A percentile compares a stretch with the other conserved stretches of the same genome.
These are phyloP conservation scores for Dendroctonus valens DNA, from an alignment of 1,140 invertebrate species.

Conservation along the genomic window DNA sequence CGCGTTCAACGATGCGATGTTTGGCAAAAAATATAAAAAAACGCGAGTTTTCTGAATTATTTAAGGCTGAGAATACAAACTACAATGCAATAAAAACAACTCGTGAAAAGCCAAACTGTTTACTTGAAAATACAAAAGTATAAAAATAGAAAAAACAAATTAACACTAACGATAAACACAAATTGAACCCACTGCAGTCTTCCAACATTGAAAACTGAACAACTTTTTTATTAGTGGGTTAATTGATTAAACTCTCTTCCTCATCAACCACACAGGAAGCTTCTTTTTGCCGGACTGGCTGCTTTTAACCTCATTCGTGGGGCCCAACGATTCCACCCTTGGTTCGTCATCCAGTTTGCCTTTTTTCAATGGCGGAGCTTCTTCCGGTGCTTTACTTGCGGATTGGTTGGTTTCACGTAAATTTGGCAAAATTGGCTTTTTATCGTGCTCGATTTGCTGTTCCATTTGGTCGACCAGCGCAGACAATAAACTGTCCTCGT, in stretches of 20 bases:
- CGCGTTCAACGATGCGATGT: too few species aligned
- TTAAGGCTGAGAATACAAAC: too few species aligned
- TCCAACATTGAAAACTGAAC: too few species aligned
- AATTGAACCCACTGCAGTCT: too few species aligned
- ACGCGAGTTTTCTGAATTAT: too few species aligned
- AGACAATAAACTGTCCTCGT: slow-evolving; percentile 3
- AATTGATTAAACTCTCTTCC: background rate
- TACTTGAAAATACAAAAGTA: too few species aligned
- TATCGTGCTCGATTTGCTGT: slow-evolving; percentile 5
- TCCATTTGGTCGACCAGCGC: slow-evolving; percentile 23
- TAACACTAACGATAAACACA: too few species aligned
- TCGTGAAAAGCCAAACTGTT: too few species aligned
- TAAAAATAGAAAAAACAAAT: too few species aligned
- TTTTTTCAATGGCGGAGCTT: background rate
- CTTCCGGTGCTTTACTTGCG: background rate
- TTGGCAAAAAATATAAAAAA: too few species aligned
- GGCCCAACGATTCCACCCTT: background rate
- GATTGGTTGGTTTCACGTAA: background rate
- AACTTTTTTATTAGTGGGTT: too few species aligned
- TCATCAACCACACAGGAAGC: slow-evolving; percentile 10
- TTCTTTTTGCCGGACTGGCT: slow-evolving; percentile 1
- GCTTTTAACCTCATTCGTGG: slow-evolving; percentile 1
- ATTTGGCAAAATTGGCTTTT: slow-evolving; percentile 6
- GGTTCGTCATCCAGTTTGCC: background rate
- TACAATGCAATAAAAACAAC: too few species aligned